phyloP scores from a whole-genome alignment of 2,888 invertebrate species.

The Tetrapedia diversipes region DNA sequence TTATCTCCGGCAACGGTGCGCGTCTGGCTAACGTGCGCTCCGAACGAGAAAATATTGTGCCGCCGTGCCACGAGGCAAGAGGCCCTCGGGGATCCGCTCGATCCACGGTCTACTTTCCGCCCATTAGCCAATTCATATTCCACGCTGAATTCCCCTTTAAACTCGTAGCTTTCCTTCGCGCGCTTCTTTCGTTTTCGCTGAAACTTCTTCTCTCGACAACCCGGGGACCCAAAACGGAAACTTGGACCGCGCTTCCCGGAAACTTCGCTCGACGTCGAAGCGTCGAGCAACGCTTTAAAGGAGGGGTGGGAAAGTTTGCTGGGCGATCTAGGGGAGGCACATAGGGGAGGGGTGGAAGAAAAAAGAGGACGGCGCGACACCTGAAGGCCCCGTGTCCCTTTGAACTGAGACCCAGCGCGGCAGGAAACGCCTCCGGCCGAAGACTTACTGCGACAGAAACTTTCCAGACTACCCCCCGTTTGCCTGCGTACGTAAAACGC shows the following conservation, averaged over 20 bases:
- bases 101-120: too few relatives aligned
- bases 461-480: conserved; percentile 62
- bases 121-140: not conserved
- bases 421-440: conserved; percentile 60
- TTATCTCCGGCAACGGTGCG: not conserved
- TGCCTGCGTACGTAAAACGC: conserved; percentile 65
- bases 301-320: conserved; percentile 29
- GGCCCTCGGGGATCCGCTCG: not conserved
- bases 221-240: not conserved
- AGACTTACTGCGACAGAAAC: conserved; percentile 62
- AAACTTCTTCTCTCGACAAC: not conserved
- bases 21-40: not conserved
- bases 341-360: too few relatives aligned
- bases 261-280: conserved; percentile 12
- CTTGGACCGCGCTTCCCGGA: not conserved
- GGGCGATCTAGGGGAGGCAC: too few relatives aligned
- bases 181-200: not conserved
- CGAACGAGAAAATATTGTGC: conserved; percentile 13
- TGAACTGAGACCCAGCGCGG: conserved; percentile 42
- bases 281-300: conserved; percentile 6
- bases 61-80: not conserved
- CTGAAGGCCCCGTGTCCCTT: conserved; percentile 41
- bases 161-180: not conserved
- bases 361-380: conserved; percentile 3
- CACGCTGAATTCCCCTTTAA: not conserved